A percentile compares a stretch with the other conserved stretches of the same genome.
These are phyloP conservation scores for Schlechtendalia chinensis DNA, from an alignment of 1,140 invertebrate species.

Conservation along the genomic window DNA sequence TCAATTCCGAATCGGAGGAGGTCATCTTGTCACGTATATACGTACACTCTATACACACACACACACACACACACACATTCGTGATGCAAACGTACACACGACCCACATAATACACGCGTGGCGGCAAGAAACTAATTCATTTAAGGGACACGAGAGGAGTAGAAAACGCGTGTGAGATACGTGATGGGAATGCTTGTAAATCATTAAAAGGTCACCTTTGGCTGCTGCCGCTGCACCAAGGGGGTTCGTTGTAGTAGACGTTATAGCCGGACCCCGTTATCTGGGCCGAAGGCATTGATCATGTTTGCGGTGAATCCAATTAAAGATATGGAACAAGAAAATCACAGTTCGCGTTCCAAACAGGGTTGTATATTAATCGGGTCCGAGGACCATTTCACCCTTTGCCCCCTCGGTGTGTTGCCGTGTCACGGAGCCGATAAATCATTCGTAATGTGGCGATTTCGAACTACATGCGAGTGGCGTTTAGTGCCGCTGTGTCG, in stretches of 20 bases:
- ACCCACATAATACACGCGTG: background rate
- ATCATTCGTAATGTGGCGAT: constrained; percentile 46
- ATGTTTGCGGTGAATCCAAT: constrained; percentile 47
- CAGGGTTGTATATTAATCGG: constrained; percentile 45
- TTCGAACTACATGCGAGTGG: background rate
- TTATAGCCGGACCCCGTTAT: constrained; percentile 45
- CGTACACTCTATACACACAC: too few species aligned
- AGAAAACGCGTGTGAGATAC: constrained; percentile 4
- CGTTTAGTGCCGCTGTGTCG: background rate
- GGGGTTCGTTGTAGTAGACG: constrained; percentile 29
- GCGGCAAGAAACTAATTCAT: constrained; percentile 48
- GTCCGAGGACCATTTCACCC: constrained; percentile 31
- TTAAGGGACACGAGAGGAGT: constrained; percentile 25
- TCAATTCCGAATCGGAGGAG: constrained; percentile 39
- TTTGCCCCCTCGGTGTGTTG: constrained; percentile 13
- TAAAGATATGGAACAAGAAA: constrained; percentile 49
- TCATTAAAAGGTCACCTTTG: constrained; percentile 49
- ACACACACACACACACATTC: background rate
- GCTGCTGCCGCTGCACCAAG: constrained; percentile 19
- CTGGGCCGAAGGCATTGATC: constrained; percentile 43
- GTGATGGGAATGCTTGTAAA: constrained; percentile 50
- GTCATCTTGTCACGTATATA: constrained; percentile 16
- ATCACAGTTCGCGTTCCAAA: constrained; percentile 30
- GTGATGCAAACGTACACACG: background rate
- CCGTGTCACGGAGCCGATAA: constrained; percentile 30